phyloP scores from a whole-genome alignment of 2,888 invertebrate species.

The Sphinx pinastri region DNA sequence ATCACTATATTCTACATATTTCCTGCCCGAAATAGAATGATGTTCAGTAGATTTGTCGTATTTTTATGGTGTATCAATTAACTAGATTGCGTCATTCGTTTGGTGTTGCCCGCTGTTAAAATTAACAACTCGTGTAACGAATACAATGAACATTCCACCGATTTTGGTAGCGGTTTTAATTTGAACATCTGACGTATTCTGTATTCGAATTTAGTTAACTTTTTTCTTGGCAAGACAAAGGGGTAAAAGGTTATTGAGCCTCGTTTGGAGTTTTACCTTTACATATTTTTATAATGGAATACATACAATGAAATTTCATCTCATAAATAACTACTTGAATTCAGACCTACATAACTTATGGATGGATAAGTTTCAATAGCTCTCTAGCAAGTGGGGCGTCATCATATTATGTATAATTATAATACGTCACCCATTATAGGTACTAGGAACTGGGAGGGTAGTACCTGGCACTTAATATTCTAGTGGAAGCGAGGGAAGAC shows the following conservation, averaged over 20 bases:
- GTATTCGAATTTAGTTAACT: background rate
- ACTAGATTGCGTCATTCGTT: conserved; percentile 31
- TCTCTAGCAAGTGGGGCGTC: too few relatives aligned
- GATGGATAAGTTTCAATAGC: too few relatives aligned
- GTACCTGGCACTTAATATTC: too few relatives aligned
- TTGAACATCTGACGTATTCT: conserved; percentile 1
- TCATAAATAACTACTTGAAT: too few relatives aligned
- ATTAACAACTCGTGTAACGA: conserved; percentile 31
- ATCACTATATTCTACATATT: background rate
- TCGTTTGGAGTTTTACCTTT: background rate
- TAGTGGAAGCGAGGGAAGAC: too few relatives aligned
- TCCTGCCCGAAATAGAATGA: background rate
- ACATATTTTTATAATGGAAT: too few relatives aligned
- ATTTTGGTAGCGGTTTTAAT: conserved; percentile 16
- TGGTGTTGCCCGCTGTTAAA: conserved; percentile 25
- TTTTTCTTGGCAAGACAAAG: background rate
- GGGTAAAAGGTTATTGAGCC: background rate
- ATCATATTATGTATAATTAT: too few relatives aligned
- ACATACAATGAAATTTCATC: too few relatives aligned
- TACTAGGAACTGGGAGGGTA: too few relatives aligned
- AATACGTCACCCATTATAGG: too few relatives aligned
- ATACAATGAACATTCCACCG: conserved; percentile 18
- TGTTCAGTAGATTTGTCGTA: background rate
- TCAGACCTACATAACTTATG: too few relatives aligned
- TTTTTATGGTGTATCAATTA: conserved; percentile 41